Evolutionary conservation across 2,113 vertebrate species (phyloP), one percentile per base, ranked within the genome.

Genomic region (Beaufortia kweichowensis): DNA sequence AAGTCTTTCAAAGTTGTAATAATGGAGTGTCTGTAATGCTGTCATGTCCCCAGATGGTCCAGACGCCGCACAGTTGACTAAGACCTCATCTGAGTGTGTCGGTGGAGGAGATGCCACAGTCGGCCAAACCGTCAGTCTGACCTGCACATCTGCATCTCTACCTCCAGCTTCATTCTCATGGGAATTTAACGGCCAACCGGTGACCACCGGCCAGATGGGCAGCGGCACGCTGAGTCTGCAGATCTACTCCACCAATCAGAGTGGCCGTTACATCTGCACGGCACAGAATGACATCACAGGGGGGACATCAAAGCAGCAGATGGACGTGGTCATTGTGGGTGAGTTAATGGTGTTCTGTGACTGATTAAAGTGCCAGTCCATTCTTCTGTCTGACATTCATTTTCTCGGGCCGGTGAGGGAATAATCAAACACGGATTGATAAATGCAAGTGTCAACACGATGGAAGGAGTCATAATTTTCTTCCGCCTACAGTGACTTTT

Each of bases 111-210:
- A 92, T 1, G 85, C 89, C 15, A 15, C 78, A 61, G 77, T 86
- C 21, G 91, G 91, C 15, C 85, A 91, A 84, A 81, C 81, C 1
- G 43, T 85, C 26, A 82, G 73, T 10, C 86, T 92, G 80, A 89
- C 87, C 82, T 92, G 91, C 56, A 4, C 43, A 1, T 87, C 90
- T 1, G 71, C 75, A 57, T 92, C 91, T 1, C 31, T 91, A 70
- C 91, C 92, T 46, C 84, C 89, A 2, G 91, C 90, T 63, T 75
- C 81, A 12, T 88, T 91, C 84, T 85, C 91, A 0, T 93, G 91
- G 92, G 73, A 84, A 71, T 75, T 76, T 1, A 46, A 90, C 0
- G 87, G 88, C 12, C 77, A 85, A 66, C 17, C 85, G 0, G 69
- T 92, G 31, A 72, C 84, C 4, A 12, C 73, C 2, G 29, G 55